These are phyloP conservation scores for Lepidurus arcticus DNA, from an alignment of 1,140 invertebrate species.

Conservation along the genomic window DNA sequence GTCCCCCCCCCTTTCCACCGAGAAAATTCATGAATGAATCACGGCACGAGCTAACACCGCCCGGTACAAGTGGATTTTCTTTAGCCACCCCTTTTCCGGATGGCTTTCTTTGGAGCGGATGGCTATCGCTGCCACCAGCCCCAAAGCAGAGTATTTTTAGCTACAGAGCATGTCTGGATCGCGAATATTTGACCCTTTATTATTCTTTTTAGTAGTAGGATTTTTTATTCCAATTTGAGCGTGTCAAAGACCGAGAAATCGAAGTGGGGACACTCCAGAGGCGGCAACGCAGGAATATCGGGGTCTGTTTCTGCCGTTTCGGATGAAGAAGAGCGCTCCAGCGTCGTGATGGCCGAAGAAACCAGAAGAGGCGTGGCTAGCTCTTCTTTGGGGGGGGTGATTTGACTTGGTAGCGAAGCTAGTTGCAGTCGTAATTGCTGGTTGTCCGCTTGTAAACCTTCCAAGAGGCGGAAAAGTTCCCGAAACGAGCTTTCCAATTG, in stretches of 20 bases:
- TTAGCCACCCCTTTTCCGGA: no score
- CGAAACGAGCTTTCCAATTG: background rate
- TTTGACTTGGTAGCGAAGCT: background rate
- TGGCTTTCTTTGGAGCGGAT: no score
- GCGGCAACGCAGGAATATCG: background rate
- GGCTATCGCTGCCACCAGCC: no score
- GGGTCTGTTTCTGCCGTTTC: background rate
- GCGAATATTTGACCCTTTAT: no score
- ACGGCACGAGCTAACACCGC: background rate
- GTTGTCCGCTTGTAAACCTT: background rate
- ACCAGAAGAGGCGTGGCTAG: background rate
- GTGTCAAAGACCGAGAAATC: background rate
- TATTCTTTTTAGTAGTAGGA: no score
- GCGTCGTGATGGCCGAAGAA: background rate
- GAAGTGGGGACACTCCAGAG: background rate
- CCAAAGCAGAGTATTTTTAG: no score
- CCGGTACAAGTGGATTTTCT: background rate
- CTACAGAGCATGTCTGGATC: no score
- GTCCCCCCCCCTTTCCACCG: background rate
- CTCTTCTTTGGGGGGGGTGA: background rate
- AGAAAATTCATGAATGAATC: slow-evolving; percentile 9
- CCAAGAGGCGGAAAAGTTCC: background rate
- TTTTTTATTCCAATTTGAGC: background rate
- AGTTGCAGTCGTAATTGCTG: background rate
- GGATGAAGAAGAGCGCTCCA: background rate